A percentile compares a stretch with the other conserved stretches of the same genome.
Evolutionary conservation across 2,113 vertebrate species (phyloP).

Genomic region (Elanus axillaris): DNA sequence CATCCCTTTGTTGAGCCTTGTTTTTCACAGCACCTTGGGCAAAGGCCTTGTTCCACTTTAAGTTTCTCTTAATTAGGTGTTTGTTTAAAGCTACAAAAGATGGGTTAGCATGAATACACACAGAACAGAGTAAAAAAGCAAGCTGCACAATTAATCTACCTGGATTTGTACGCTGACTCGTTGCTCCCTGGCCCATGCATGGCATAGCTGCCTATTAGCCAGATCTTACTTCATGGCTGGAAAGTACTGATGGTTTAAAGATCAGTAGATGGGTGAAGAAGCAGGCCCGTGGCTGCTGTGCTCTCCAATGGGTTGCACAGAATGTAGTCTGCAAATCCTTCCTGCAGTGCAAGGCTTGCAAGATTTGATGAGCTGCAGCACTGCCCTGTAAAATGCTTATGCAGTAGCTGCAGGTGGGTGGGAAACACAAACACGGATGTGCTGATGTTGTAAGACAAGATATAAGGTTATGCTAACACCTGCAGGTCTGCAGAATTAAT

Average conservation of each 20-base stretch:
- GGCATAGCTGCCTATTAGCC: neutral
- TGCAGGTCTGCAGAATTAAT: neutral
- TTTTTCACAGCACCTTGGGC: neutral
- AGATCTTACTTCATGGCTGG: neutral
- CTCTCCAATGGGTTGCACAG: too few species aligned
- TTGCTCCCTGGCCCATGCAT: neutral
- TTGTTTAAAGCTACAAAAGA: neutral
- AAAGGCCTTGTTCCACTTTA: neutral
- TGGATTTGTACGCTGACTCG: accelerated
- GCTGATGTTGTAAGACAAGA: neutral
- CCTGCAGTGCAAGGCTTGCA: neutral
- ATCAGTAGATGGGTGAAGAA: neutral
- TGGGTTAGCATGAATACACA: neutral
- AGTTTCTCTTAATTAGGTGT: neutral
- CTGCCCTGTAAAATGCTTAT: neutral
- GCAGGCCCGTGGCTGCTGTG: neutral
- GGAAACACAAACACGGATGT: neutral
- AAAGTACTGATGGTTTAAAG: neutral
- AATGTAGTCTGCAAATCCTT: neutral
- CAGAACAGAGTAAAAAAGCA: neutral
- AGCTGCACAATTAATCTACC: neutral
- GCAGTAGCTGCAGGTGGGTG: neutral
- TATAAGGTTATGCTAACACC: neutral
- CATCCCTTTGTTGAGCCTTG: neutral
- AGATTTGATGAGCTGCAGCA: neutral